Percentiles rank a stretch among this genome's conserved stretches.
These are phyloP conservation scores for Zosterops borbonicus DNA, from an alignment of 2,113 vertebrate genomes.

Conservation along the genomic window DNA sequence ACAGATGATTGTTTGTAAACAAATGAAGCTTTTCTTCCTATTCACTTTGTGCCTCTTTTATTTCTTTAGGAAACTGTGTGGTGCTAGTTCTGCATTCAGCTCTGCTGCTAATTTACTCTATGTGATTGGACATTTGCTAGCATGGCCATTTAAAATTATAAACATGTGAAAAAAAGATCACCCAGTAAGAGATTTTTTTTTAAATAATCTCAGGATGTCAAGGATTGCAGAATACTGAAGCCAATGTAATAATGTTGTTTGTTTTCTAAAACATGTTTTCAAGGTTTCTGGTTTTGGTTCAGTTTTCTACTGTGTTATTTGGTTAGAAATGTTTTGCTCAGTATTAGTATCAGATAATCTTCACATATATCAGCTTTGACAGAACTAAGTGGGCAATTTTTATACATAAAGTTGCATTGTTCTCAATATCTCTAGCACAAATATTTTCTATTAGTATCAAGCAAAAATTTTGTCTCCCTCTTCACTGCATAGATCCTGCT, in stretches of 20 bases:
- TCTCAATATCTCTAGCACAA: neutral
- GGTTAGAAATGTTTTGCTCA: neutral
- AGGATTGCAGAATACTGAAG: neutral
- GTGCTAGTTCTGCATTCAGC: neutral
- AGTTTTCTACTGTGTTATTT: neutral
- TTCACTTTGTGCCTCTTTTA: neutral
- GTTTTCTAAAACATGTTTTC: neutral
- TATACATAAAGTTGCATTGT: neutral
- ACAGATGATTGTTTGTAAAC: neutral
- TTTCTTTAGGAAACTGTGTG: neutral
- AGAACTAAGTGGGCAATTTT: neutral
- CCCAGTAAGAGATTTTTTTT: rapidly evolving
- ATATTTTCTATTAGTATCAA: neutral
- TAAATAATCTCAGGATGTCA: neutral
- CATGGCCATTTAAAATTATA: neutral
- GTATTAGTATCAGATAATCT: neutral
- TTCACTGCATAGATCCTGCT: neutral
- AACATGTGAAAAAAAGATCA: rapidly evolving
- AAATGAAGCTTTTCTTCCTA: neutral
- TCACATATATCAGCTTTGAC: neutral
- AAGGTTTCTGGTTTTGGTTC: neutral
- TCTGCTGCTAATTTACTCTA: neutral
- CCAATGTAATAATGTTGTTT: neutral
- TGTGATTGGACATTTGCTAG: neutral
- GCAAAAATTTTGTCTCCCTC: neutral